These are phyloP conservation scores for Agrotis puta DNA, from an alignment of 2,888 invertebrate genomes.

Conservation along the genomic window DNA sequence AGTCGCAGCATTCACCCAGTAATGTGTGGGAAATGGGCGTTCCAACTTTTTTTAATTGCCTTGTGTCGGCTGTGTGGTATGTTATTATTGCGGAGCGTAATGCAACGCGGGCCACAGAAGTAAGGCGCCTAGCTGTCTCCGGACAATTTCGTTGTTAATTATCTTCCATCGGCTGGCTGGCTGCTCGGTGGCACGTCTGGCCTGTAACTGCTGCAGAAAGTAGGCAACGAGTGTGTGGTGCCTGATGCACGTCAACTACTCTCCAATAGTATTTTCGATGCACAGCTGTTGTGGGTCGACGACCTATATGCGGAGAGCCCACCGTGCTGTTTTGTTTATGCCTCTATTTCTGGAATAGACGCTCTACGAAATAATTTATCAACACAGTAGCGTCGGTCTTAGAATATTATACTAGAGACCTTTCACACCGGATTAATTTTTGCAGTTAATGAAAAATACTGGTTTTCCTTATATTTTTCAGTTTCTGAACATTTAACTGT, in stretches of 20 bases:
- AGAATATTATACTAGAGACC: slow-evolving; percentile 29
- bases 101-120: slow-evolving; percentile 83
- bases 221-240: slow-evolving; percentile 78
- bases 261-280: slow-evolving; percentile 75
- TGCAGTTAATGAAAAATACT: background rate
- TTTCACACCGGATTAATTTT: slow-evolving; percentile 23
- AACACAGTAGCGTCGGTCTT: slow-evolving; percentile 44
- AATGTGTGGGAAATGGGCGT: slow-evolving; percentile 87
- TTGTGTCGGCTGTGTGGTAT: slow-evolving; percentile 78
- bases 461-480: background rate
- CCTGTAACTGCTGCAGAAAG: slow-evolving; percentile 81
- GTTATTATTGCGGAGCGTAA: slow-evolving; percentile 86
- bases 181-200: slow-evolving; percentile 81
- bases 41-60: slow-evolving; percentile 84
- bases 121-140: slow-evolving; percentile 89
- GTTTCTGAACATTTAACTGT: background rate
- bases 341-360: slow-evolving; percentile 68
- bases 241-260: slow-evolving; percentile 74
- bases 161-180: slow-evolving; percentile 81
- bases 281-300: slow-evolving; percentile 76
- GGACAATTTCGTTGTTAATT: slow-evolving; percentile 88
- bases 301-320: slow-evolving; percentile 70
- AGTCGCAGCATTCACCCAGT: slow-evolving; percentile 78
- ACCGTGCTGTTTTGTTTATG: slow-evolving; percentile 70
- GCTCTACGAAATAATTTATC: slow-evolving; percentile 66